Percentiles rank a stretch among this genome's conserved stretches.
phyloP scores from a whole-genome alignment of 2,113 vertebrate species.

The Rattus rattus region DNA sequence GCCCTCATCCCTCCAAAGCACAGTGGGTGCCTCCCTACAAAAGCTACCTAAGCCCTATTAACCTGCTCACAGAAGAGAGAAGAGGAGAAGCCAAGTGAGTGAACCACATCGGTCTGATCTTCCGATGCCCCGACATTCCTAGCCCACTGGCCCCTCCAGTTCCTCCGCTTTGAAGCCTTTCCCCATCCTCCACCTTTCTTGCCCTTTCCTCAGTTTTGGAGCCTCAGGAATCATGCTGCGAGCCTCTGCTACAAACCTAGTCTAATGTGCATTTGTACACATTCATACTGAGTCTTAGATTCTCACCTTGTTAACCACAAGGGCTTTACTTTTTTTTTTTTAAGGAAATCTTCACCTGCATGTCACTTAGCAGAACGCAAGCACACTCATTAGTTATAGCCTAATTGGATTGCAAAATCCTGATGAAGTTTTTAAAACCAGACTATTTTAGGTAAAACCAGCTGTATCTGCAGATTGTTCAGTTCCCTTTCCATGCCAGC shows the following conservation, averaged over 20 bases:
- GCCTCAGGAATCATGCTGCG: neutral
- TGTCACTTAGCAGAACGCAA: neutral
- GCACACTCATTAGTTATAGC: neutral
- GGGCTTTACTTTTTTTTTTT: neutral
- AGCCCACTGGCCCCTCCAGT: neutral
- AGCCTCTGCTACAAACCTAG: neutral
- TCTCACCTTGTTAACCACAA: neutral
- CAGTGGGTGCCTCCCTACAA: neutral
- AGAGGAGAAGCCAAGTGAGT: neutral
- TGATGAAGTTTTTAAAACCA: neutral
- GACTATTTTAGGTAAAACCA: neutral
- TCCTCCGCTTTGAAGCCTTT: neutral
- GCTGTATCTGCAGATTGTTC: neutral
- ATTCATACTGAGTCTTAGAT: neutral
- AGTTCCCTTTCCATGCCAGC: neutral
- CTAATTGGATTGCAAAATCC: conserved; percentile 18
- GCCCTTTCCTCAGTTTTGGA: neutral
- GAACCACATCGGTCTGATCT: neutral
- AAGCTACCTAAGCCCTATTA: neutral
- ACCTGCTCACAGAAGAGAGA: neutral
- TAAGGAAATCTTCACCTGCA: neutral
- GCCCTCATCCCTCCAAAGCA: neutral
- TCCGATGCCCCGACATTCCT: neutral
- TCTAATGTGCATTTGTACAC: neutral
- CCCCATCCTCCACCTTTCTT: neutral